A percentile compares a stretch with the other conserved stretches of the same genome.
Evolutionary conservation across 2,797 vertebrate genomes (phyloP).

Genomic region (Columba guinea): DNA sequence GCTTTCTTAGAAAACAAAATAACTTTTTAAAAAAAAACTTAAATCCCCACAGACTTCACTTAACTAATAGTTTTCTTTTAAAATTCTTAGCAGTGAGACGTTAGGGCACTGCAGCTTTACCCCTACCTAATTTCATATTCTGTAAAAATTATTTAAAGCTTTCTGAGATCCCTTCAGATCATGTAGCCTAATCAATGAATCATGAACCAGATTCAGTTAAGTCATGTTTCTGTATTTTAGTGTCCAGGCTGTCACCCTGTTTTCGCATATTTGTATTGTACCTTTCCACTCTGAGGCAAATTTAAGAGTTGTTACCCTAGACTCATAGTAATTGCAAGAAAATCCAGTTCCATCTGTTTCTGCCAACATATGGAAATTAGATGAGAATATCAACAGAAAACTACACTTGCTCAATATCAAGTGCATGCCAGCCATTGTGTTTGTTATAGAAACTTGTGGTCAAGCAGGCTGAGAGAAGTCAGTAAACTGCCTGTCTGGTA

Average conservation of each 20-base stretch:
- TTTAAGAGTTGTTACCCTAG: constrained; percentile 40
- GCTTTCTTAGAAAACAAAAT: not conserved
- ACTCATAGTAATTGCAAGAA: constrained; percentile 51
- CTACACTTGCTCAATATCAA: constrained; percentile 9
- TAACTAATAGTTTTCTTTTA: constrained; percentile 18
- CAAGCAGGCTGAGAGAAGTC: not conserved
- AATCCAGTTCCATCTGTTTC: constrained; percentile 64
- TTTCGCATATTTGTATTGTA: not conserved
- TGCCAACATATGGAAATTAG: constrained; percentile 56
- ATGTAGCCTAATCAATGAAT: not conserved
- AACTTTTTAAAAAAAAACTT: not conserved
- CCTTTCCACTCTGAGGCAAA: constrained; percentile 17
- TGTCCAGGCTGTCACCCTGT: not conserved
- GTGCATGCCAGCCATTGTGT: constrained; percentile 18
- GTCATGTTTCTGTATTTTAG: not conserved
- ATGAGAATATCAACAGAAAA: constrained; percentile 55
- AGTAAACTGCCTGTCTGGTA: not conserved
- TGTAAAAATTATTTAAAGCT: not conserved
- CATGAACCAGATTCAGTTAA: not conserved
- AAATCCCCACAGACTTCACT: not conserved
- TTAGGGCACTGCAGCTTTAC: not conserved
- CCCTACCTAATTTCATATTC: not conserved
- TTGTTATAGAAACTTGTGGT: constrained; percentile 34
- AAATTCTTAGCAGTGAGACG: not conserved
- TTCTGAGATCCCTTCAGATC: not conserved